Conservation (phyloP, 1,140 invertebrate species). For the Aphis craccivora region DNA sequence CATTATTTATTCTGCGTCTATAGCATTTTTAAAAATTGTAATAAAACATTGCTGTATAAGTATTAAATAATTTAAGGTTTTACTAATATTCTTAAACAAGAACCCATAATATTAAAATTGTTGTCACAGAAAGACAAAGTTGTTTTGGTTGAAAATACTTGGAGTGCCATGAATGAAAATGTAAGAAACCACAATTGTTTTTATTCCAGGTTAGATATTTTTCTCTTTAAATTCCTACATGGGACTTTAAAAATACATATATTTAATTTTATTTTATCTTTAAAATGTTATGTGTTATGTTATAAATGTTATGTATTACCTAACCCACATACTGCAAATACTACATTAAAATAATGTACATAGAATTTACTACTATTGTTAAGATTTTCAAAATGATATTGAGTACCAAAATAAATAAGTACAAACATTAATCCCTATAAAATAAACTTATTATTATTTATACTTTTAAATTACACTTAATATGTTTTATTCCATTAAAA, state of each 20-base stretch:
- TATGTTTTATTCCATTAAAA: not conserved
- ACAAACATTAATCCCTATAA: not conserved
- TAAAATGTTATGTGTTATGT: not conserved
- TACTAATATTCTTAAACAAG: not conserved
- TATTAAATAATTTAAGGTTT: not conserved
- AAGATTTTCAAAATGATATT: not conserved
- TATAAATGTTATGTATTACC: not conserved
- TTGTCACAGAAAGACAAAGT: not conserved
- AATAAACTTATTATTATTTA: not conserved
- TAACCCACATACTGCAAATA: not conserved
- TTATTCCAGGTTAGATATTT: not conserved
- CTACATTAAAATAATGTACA: not conserved
- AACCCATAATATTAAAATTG: not conserved
- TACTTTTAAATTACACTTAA: not conserved
- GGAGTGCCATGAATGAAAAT: not conserved
- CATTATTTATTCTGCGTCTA: not conserved
- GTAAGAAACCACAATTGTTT: not conserved
- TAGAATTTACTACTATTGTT: not conserved
- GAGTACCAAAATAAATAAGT: not conserved
- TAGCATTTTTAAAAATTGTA: not conserved
- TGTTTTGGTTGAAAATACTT: not conserved
- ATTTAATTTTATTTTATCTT: not conserved
- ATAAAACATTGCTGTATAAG: not conserved
- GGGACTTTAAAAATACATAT: not conserved
- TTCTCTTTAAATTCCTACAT: not conserved